A percentile compares a stretch with the other conserved stretches of the same genome.
These are phyloP conservation scores for Caenorhabditis remanei DNA, from an alignment of 1,140 invertebrate genomes.

Conservation along the genomic window DNA sequence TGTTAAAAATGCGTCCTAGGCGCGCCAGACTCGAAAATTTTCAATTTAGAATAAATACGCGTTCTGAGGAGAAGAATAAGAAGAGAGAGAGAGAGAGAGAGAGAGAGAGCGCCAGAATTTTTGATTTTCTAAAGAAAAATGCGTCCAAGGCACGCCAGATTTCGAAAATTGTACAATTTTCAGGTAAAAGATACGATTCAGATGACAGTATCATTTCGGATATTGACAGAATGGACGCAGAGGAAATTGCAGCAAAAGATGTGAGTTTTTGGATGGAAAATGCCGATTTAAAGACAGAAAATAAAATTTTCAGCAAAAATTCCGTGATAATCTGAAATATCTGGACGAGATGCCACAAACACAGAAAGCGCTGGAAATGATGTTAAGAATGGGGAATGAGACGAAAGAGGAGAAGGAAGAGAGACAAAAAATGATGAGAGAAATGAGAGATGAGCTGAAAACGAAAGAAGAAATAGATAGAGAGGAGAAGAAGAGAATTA, in stretches of 20 bases:
- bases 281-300: background rate
- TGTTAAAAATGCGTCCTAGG: too few relatives aligned
- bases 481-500: background rate
- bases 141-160: background rate
- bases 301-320: background rate
- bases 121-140: too few relatives aligned
- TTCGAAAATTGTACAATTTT: background rate
- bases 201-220: slow-evolving; percentile 37
- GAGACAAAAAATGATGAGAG: slow-evolving; percentile 81
- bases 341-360: background rate
- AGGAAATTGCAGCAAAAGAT: slow-evolving; percentile 10
- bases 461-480: background rate
- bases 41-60: too few relatives aligned
- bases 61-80: too few relatives aligned
- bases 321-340: background rate
- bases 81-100: too few relatives aligned
- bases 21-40: too few relatives aligned
- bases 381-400: slow-evolving; percentile 95
- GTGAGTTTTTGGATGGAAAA: background rate
- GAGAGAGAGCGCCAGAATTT: too few relatives aligned
- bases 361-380: slow-evolving; percentile 80
- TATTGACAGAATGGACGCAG: slow-evolving; percentile 7
- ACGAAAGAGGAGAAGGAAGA: slow-evolving; percentile 91
- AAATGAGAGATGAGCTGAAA: background rate
- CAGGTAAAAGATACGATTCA: slow-evolving; percentile 18